Base-by-base conservation (phyloP, 2,888 invertebrate species). In the Drymonia ruficornis region DNA sequence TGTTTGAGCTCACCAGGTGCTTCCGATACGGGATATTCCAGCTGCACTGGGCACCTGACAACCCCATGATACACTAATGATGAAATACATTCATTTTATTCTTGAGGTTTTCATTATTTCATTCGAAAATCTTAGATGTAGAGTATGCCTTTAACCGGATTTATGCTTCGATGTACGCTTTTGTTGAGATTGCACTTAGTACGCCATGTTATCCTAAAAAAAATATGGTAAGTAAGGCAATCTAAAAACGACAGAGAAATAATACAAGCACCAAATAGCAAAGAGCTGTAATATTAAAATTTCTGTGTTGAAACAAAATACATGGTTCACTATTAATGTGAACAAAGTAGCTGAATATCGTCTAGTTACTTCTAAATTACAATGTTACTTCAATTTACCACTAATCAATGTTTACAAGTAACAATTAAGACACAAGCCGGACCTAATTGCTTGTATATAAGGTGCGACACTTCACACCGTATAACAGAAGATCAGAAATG, bases 1-100 rank as follows among this genome's bases (percentile, higher is more conserved):
- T 54, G 0, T 48, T 83, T 47, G 57, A 68, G 23, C n/a, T 73
- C 0, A 61, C 67, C 7, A 72, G 67, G 49, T 84, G 84, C 61
- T 78, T 76, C 62, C 70, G 81, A 13, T 50, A 49, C 4, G 68
- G 66, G 8, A 56, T 75, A 16, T 46, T 63, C 23, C 38, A 40
- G 1, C 23, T 63, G 13, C 53, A 59, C 8, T 67, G 61, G 67
- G 57, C 56, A 0, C 74, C 74, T 0, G 9, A 45, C 2, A 6
- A 12, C 2, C 15, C n/a, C 15, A 28, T 13, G 43, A 61, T 50
- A 46, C 23, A 23, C 40, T 50, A 53, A 42, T 36, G 12, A 34
- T 11, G 31, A 0, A 34, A 34, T 34, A 34, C 8, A 34, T 11
- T 34, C 2, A 11, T 34, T 11, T 34, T 3, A 9, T 11, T 6